These are phyloP conservation scores for Apis laboriosa DNA, from an alignment of 1,140 invertebrate species.

Conservation along the genomic window DNA sequence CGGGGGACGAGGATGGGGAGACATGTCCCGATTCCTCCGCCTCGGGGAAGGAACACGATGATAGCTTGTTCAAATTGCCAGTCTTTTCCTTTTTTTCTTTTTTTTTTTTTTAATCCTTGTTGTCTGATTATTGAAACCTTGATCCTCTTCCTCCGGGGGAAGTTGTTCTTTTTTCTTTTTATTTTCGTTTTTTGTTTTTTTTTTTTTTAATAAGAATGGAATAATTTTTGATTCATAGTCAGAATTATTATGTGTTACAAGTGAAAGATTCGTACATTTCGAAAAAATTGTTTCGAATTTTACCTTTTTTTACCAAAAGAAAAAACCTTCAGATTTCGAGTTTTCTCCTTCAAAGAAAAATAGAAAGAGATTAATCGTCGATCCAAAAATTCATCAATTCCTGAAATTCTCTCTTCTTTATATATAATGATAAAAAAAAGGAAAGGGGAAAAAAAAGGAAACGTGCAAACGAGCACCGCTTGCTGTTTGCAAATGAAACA, in stretches of 20 bases:
- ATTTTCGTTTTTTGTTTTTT: too few relatives aligned
- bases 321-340: too few relatives aligned
- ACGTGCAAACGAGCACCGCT: constrained; percentile 39
- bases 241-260: too few relatives aligned
- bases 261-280: too few relatives aligned
- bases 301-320: too few relatives aligned
- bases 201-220: too few relatives aligned
- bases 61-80: neutral
- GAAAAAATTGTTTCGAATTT: too few relatives aligned
- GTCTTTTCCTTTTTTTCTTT: neutral
- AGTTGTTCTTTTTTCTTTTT: neutral
- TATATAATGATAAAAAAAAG: neutral
- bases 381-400: too few relatives aligned
- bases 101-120: neutral
- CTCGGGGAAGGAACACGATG: neutral
- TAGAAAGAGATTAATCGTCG: too few relatives aligned
- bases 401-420: too few relatives aligned
- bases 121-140: neutral
- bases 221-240: too few relatives aligned
- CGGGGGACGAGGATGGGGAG: neutral
- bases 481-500: constrained; percentile 53
- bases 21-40: neutral
- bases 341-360: too few relatives aligned
- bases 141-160: neutral
- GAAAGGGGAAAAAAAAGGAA: neutral